Conservation (phyloP, 2,888 invertebrate genomes). For the Apodemia hepburni region DNA sequence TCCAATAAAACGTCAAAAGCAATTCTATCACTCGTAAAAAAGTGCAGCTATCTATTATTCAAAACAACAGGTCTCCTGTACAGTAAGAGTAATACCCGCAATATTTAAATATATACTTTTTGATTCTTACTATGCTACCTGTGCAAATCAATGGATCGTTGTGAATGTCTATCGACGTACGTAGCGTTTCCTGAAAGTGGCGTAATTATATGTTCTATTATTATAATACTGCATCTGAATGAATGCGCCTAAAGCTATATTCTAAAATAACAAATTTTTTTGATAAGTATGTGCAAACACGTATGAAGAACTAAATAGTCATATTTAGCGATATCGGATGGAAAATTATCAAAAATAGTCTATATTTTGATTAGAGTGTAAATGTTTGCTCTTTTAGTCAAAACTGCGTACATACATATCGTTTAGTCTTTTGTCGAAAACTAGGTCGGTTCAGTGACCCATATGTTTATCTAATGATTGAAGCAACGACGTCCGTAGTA, state of each 20-base stretch:
- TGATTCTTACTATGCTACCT: too few relatives aligned
- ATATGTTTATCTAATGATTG: conserved; percentile 79
- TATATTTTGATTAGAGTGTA: conserved; percentile 43
- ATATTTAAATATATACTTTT: too few relatives aligned
- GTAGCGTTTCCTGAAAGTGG: too few relatives aligned
- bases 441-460: conserved; percentile 79
- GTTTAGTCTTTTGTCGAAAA: conserved; percentile 44
- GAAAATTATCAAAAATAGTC: conserved; percentile 24
- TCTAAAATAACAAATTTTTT: neutral
- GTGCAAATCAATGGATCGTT: too few relatives aligned
- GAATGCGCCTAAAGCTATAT: neutral
- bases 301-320: neutral
- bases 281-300: neutral
- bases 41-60: too few relatives aligned
- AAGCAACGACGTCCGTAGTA: conserved; percentile 51
- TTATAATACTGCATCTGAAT: neutral
- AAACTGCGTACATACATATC: conserved; percentile 53
- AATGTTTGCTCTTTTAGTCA: conserved; percentile 52
- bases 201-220: too few relatives aligned
- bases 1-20: too few relatives aligned
- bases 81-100: too few relatives aligned
- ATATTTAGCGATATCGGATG: neutral
- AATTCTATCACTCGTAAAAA: too few relatives aligned
- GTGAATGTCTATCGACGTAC: too few relatives aligned
- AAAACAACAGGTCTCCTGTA: too few relatives aligned